Evolutionary conservation across 2,113 vertebrate genomes (phyloP).

Genomic region (Mesembrinibis cayennensis): DNA sequence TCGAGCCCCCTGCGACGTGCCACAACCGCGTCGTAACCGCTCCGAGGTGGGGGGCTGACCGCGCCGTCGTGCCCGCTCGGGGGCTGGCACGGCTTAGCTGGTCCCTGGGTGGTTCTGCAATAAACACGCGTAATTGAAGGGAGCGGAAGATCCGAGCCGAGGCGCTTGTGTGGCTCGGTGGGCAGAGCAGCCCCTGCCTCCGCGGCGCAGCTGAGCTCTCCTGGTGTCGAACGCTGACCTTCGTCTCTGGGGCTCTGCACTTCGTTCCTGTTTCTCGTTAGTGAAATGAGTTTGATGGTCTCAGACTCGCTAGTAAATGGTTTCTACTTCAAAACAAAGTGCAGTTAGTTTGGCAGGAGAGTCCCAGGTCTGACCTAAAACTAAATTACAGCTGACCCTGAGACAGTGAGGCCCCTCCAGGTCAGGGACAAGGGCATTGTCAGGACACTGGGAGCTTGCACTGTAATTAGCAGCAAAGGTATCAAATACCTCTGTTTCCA

Average conservation of each 20-base stretch:
- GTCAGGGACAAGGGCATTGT: constrained; percentile 70
- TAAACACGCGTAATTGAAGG: not conserved
- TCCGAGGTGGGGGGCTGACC: not conserved
- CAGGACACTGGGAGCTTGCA: constrained; percentile 62
- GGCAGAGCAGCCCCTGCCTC: not conserved
- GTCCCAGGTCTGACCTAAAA: constrained; percentile 65
- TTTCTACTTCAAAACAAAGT: constrained; percentile 64
- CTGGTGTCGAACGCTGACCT: constrained; percentile 13
- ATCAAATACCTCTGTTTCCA: constrained; percentile 59
- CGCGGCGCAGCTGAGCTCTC: not conserved
- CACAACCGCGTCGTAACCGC: not conserved
- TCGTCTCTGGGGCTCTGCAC: constrained; percentile 35
- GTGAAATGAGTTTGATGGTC: constrained; percentile 62
- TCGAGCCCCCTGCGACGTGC: not conserved
- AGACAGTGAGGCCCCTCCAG: constrained; percentile 61
- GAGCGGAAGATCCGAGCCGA: not conserved
- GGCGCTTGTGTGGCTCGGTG: not conserved
- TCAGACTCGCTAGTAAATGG: constrained; percentile 58
- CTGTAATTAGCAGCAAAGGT: constrained; percentile 66
- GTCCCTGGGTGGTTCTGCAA: not conserved
- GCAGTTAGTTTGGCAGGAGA: constrained; percentile 55
- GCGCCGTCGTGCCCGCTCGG: not conserved
- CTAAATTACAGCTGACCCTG: constrained; percentile 70
- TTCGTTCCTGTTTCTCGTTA: constrained; percentile 65
- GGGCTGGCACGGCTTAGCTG: not conserved